Evolutionary conservation across 1,140 invertebrate genomes (phyloP).

Genomic region (Bombus difficillimus): DNA sequence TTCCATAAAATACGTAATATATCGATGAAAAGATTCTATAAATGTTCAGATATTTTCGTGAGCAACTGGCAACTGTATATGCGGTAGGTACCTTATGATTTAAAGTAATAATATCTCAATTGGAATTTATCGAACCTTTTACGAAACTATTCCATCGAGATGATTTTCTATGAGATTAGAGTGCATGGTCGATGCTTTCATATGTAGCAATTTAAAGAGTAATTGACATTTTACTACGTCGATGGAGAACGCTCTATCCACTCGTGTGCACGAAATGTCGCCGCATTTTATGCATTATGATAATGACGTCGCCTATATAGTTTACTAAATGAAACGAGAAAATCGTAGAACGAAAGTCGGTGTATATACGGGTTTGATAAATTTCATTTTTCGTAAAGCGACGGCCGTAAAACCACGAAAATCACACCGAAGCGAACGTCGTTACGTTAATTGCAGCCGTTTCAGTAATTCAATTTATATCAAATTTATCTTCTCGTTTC

Average conservation of each 20-base stretch:
- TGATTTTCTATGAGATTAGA: background rate
- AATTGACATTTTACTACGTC: background rate
- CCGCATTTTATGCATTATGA: background rate
- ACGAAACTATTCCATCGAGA: background rate
- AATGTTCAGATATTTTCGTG: background rate
- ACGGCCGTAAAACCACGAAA: background rate
- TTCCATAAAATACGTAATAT: background rate
- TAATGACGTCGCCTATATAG: background rate
- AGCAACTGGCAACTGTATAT: background rate
- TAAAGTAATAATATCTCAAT: background rate
- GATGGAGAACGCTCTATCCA: background rate
- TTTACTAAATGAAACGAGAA: too few relatives aligned
- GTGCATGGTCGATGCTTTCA: background rate
- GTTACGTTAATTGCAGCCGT: background rate
- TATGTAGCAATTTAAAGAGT: background rate
- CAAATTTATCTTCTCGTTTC: constrained; percentile 8
- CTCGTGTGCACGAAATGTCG: background rate
- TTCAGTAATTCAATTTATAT: background rate
- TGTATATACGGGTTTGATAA: background rate
- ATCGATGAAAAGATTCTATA: background rate
- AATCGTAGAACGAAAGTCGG: background rate
- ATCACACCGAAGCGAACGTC: background rate
- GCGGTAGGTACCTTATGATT: too few relatives aligned
- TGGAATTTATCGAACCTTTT: background rate
- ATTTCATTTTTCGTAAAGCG: background rate